phyloP scores from a whole-genome alignment of 2,113 vertebrate genomes.

The Cacatua alba region DNA sequence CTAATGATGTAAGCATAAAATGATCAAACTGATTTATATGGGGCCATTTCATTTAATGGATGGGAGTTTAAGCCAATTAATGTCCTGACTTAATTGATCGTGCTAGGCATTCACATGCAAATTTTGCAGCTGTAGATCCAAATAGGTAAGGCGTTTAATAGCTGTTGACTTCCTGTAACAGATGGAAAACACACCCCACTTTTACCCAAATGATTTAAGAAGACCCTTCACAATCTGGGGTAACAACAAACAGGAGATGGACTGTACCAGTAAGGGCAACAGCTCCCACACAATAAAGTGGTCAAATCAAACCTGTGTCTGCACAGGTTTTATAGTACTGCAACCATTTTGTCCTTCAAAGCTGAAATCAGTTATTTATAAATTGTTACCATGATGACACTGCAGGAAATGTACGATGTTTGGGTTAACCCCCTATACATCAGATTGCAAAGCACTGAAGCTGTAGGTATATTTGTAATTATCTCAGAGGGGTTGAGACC shows the following conservation, averaged over 20 bases:
- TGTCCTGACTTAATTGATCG: neutral
- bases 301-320: neutral
- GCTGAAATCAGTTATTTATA: neutral
- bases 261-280: neutral
- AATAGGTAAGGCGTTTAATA: neutral
- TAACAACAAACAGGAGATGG: neutral
- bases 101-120: neutral
- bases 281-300: neutral
- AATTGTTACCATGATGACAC: neutral
- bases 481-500: accelerated
- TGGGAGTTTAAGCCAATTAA: neutral
- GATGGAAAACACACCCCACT: neutral
- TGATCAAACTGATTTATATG: neutral
- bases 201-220: neutral
- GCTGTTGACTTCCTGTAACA: neutral
- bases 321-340: neutral
- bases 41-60: neutral
- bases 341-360: neutral
- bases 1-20: neutral
- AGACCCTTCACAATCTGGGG: neutral
- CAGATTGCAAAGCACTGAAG: neutral
- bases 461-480: neutral
- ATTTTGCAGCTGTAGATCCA: neutral
- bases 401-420: neutral
- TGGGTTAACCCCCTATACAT: neutral